phyloP scores from a whole-genome alignment of 2,113 vertebrate species.

The Phyllostomus hastatus region DNA sequence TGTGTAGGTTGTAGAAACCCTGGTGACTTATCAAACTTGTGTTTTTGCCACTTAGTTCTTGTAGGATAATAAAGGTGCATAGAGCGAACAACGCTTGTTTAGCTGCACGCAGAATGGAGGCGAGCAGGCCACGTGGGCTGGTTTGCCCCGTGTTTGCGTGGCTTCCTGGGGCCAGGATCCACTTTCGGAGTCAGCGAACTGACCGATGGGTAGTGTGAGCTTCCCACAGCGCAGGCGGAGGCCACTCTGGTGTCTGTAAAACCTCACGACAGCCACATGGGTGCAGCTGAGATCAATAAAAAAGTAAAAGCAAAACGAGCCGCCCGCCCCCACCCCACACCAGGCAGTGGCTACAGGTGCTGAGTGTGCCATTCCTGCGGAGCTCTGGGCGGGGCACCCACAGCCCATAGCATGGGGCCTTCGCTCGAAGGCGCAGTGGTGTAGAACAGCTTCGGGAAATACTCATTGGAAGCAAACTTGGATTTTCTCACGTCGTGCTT shows the following conservation, averaged over 20 bases:
- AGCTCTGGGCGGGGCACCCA: fast-evolving
- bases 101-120: neutral
- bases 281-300: too few species aligned
- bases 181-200: neutral
- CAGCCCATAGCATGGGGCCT: too few species aligned
- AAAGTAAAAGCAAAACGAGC: neutral
- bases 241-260: neutral
- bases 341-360: neutral
- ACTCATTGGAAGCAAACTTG: neutral
- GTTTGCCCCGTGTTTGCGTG: neutral
- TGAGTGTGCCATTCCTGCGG: fast-evolving
- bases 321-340: fast-evolving
- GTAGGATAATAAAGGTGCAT: too few species aligned
- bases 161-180: neutral
- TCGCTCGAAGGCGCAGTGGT: too few species aligned
- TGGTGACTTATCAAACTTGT: neutral
- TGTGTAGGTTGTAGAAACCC: neutral
- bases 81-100: neutral
- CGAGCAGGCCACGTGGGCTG: neutral
- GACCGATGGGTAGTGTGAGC: fast-evolving
- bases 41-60: neutral
- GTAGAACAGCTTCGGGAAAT: neutral
- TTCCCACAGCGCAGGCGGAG: neutral
- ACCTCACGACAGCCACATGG: fast-evolving
- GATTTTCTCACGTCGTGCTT: neutral